phyloP scores from a whole-genome alignment of 2,797 vertebrate genomes.

The Mormyrops boulengeri region DNA sequence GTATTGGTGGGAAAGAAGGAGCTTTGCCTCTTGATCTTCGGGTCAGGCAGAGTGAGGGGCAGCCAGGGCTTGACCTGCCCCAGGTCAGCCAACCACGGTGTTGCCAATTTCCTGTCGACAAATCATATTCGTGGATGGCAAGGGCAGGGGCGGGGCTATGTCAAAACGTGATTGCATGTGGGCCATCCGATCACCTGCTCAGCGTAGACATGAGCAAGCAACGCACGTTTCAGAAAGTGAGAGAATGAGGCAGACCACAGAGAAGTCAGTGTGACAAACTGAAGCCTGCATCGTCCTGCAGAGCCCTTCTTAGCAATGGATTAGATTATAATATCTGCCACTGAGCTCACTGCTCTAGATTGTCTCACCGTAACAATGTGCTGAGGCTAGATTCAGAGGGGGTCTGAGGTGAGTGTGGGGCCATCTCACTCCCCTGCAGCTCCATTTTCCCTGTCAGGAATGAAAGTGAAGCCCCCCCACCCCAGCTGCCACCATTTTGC shows the following conservation, averaged over 20 bases:
- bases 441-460: background rate
- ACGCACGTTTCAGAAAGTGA: background rate
- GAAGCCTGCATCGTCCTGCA: background rate
- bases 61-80: background rate
- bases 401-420: background rate
- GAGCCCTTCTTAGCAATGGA: background rate
- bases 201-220: slow-evolving; percentile 39
- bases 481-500: background rate
- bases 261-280: background rate
- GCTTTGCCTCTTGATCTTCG: background rate
- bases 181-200: slow-evolving; percentile 36
- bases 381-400: background rate
- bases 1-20: slow-evolving; percentile 19
- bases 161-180: slow-evolving; percentile 2
- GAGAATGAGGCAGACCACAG: background rate
- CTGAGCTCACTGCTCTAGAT: background rate
- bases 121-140: background rate
- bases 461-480: background rate
- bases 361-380: background rate
- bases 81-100: too few species aligned
- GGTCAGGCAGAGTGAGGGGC: background rate
- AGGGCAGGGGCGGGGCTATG: background rate
- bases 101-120: background rate
- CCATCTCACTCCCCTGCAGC: background rate
- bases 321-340: slow-evolving; percentile 15